A percentile compares a stretch with the other conserved stretches of the same genome.
Conservation (phyloP, 2,888 invertebrate species). For the Dicyrtomina minuta region DNA sequence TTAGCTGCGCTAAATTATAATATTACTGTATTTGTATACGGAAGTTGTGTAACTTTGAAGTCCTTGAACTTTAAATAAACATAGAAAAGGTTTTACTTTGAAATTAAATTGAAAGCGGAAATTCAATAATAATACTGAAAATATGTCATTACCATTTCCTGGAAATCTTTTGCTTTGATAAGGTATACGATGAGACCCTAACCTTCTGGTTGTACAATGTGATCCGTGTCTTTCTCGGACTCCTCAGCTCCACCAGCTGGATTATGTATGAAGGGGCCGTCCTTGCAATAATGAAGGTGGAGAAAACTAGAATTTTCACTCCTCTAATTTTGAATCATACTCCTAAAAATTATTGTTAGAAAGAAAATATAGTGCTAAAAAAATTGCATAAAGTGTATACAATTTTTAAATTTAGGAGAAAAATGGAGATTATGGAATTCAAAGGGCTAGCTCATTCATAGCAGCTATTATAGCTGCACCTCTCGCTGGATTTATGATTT, state of each 20-base stretch:
- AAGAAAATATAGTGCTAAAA: not conserved
- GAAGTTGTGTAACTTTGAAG: too few species aligned
- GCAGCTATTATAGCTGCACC: conserved; percentile 80
- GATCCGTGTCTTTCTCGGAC: conserved; percentile 2
- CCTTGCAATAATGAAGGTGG: conserved; percentile 28
- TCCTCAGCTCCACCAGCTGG: conserved; percentile 23
- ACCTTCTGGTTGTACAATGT: conserved; percentile 23
- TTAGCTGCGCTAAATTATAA: too few species aligned
- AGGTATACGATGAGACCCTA: conserved; percentile 8
- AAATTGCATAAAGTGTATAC: not conserved
- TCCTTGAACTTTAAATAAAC: too few species aligned
- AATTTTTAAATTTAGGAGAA: conserved; percentile 19
- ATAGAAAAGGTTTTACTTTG: too few species aligned
- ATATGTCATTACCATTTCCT: too few species aligned
- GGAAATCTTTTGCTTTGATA: too few species aligned
- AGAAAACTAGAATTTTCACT: too few species aligned
- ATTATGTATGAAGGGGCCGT: conserved; percentile 33
- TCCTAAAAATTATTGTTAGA: not conserved
- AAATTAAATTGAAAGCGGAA: too few species aligned
- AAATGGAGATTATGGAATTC: conserved; percentile 72
- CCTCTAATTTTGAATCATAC: not conserved
- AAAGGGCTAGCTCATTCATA: conserved; percentile 72
- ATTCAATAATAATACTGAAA: too few species aligned
- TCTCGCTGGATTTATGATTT: conserved; percentile 69
- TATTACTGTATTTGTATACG: too few species aligned